Percentiles rank a stretch among this genome's conserved stretches.
phyloP scores from a whole-genome alignment of 2,113 vertebrate species.

The Hypocryptadius cinnamomeus region DNA sequence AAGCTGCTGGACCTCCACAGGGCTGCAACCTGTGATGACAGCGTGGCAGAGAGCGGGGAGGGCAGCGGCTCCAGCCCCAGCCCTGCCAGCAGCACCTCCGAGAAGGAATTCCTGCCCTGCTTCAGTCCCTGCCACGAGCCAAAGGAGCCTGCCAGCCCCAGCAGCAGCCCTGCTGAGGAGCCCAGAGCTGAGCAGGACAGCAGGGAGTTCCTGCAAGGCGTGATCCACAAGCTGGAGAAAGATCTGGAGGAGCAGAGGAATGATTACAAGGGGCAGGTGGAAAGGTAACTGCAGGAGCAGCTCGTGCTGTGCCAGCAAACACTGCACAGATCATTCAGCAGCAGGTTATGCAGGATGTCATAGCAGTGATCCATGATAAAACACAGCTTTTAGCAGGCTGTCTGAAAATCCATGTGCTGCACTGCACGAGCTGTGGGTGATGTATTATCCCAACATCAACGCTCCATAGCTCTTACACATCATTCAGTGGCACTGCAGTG shows the following conservation, averaged over 20 bases:
- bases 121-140: background rate
- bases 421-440: background rate
- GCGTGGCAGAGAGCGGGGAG: background rate
- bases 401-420: background rate
- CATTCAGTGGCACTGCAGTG: background rate
- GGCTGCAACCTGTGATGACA: slow-evolving; percentile 5
- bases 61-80: background rate
- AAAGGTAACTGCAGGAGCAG: slow-evolving; percentile 55
- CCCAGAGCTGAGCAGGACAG: slow-evolving; percentile 9
- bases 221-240: slow-evolving; percentile 30
- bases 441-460: background rate
- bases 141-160: background rate
- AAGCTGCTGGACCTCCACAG: slow-evolving; percentile 76
- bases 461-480: background rate
- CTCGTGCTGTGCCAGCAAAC: background rate
- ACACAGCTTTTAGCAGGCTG: background rate
- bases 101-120: slow-evolving; percentile 2
- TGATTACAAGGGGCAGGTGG: slow-evolving; percentile 60
- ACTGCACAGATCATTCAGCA: background rate
- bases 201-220: slow-evolving; percentile 32
- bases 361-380: background rate
- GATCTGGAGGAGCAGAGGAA: slow-evolving; percentile 60
- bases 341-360: fast-evolving
- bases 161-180: background rate
- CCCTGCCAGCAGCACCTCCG: background rate